These are phyloP conservation scores for Oryzias dopingdopingensis DNA, from an alignment of 2,797 vertebrate genomes.

Conservation along the genomic window DNA sequence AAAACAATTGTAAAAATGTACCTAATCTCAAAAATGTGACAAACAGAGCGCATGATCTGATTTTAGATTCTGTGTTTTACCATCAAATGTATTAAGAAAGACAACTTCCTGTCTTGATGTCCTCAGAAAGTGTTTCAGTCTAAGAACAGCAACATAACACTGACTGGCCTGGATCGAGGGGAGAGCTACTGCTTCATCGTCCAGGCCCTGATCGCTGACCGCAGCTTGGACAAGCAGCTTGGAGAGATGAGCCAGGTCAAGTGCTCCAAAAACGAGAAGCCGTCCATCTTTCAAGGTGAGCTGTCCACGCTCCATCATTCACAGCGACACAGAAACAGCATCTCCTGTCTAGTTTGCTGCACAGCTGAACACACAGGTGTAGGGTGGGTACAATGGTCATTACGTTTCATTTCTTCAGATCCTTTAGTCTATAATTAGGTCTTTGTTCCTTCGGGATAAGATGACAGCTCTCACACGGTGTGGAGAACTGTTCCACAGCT, in stretches of 20 bases:
- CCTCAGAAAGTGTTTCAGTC: slow-evolving; percentile 77
- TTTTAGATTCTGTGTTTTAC: neutral
- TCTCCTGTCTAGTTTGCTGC: too few species aligned
- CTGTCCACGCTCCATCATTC: neutral
- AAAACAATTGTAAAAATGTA: too few species aligned
- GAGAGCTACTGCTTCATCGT: slow-evolving; percentile 87
- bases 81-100: neutral
- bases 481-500: too few species aligned
- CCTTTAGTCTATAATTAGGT: too few species aligned
- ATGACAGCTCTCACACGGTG: too few species aligned
- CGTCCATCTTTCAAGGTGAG: slow-evolving; percentile 66
- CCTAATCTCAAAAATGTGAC: too few species aligned
- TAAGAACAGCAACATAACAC: slow-evolving; percentile 61
- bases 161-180: slow-evolving; percentile 73
- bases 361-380: too few species aligned
- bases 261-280: slow-evolving; percentile 51
- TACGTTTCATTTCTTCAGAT: too few species aligned
- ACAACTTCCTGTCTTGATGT: neutral
- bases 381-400: too few species aligned
- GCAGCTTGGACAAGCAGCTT: slow-evolving; percentile 56
- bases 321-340: too few species aligned
- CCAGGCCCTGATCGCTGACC: slow-evolving; percentile 76
- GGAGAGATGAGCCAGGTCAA: slow-evolving; percentile 72
- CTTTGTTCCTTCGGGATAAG: too few species aligned
- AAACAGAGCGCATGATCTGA: neutral